Evolutionary conservation across 2,113 vertebrate species (phyloP).

Genomic region (Vireo altiloquus): DNA sequence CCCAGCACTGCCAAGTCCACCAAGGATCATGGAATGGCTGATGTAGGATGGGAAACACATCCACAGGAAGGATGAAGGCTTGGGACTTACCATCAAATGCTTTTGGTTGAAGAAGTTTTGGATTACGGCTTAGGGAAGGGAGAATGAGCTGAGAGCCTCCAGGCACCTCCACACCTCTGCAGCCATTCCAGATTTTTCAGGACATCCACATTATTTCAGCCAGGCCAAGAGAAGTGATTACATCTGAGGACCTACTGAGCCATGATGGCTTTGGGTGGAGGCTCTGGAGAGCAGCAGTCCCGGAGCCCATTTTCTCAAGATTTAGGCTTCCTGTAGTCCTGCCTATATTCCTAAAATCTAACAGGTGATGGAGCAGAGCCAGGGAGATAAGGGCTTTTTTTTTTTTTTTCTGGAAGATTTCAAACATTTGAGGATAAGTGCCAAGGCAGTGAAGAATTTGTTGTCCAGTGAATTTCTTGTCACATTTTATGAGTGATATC

Average conservation of each 20-base stretch:
- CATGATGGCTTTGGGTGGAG: background rate
- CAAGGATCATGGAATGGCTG: background rate
- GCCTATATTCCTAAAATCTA: background rate
- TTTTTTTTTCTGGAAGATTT: background rate
- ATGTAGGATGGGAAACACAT: background rate
- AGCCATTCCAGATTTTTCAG: background rate
- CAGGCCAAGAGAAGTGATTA: background rate
- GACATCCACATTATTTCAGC: background rate
- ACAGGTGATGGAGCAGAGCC: background rate
- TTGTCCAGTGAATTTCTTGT: background rate
- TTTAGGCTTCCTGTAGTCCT: background rate
- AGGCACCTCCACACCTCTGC: background rate
- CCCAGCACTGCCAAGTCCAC: background rate
- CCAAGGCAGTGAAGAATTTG: background rate
- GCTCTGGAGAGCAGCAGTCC: background rate
- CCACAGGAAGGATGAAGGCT: background rate
- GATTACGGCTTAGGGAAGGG: background rate
- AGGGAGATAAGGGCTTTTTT: background rate
- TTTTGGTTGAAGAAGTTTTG: background rate
- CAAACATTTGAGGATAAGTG: rapidly evolving
- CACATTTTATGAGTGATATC: background rate
- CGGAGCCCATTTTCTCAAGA: background rate
- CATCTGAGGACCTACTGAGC: background rate
- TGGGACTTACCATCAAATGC: background rate
- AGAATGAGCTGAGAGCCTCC: rapidly evolving